A percentile compares a stretch with the other conserved stretches of the same genome.
These are phyloP conservation scores for Actinopyga echinites DNA, from an alignment of 53 echinoderm and acorn worm species.

Conservation along the genomic window DNA sequence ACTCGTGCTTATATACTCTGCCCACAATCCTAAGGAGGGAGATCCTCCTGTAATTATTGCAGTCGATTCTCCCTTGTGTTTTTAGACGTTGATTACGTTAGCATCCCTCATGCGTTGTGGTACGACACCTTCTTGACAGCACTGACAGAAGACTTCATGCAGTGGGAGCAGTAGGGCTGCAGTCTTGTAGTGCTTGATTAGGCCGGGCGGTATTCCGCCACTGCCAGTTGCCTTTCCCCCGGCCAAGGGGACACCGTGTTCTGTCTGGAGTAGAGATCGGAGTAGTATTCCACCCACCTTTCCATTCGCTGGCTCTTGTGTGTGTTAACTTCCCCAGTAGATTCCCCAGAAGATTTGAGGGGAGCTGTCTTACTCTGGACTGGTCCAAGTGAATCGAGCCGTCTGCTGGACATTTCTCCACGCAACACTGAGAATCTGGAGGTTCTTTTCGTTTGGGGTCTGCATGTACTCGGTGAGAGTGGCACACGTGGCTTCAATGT, in stretches of 20 bases:
- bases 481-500: conserved; percentile 55
- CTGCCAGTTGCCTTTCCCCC: conserved; percentile 52
- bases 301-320: conserved; percentile 1
- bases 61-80: too few species aligned
- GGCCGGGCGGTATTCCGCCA: conserved; percentile 45
- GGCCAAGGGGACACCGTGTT: conserved; percentile 18
- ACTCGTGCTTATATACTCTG: conserved; percentile 21
- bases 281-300: conserved; percentile 47
- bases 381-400: conserved; percentile 19
- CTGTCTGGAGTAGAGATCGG: conserved; percentile 33
- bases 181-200: conserved; percentile 6
- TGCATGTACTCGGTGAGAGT: conserved; percentile 43
- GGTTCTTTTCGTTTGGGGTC: conserved; percentile 13
- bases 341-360: conserved; percentile 34
- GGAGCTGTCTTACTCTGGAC: conserved; percentile 39
- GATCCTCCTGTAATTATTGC: conserved; percentile 39
- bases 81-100: too few species aligned
- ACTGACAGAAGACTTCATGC: too few species aligned
- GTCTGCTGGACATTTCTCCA: not conserved
- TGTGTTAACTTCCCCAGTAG: conserved; percentile 37
- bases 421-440: conserved; percentile 25
- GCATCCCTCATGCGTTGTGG: too few species aligned
- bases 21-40: conserved; percentile 42
- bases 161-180: not conserved
- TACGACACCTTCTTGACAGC: too few species aligned